These are phyloP conservation scores for Conistra vaccinii DNA, from an alignment of 2,888 invertebrate species.

Conservation along the genomic window DNA sequence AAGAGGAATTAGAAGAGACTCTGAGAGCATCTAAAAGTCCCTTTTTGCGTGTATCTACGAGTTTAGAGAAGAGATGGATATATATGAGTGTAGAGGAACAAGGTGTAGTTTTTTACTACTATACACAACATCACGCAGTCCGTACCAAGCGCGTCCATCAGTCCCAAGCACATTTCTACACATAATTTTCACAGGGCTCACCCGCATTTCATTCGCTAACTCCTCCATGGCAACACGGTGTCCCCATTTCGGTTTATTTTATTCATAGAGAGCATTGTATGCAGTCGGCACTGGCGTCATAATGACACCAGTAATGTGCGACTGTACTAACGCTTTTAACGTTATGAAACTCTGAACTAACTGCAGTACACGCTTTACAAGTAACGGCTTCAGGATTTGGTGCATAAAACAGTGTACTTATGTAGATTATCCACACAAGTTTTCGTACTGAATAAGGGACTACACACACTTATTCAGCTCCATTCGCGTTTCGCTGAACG, in stretches of 20 bases:
- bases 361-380: constrained; percentile 30
- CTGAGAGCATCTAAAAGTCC: too few relatives aligned
- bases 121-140: too few relatives aligned
- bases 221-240: constrained; percentile 48
- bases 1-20: too few relatives aligned
- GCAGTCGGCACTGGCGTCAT: constrained; percentile 59
- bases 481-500: too few relatives aligned
- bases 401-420: constrained; percentile 37
- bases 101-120: too few relatives aligned
- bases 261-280: constrained; percentile 77
- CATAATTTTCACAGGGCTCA: not conserved
- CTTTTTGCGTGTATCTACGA: too few relatives aligned
- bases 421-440: constrained; percentile 1
- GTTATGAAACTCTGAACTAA: constrained; percentile 61
- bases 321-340: constrained; percentile 61
- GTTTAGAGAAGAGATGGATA: too few relatives aligned
- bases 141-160: too few relatives aligned
- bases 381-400: constrained; percentile 18
- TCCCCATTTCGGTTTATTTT: constrained; percentile 75
- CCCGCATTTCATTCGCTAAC: constrained; percentile 22
- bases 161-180: not conserved
- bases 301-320: constrained; percentile 66
- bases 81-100: too few relatives aligned
- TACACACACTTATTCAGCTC: too few relatives aligned
- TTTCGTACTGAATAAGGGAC: not conserved